A percentile compares a stretch with the other conserved stretches of the same genome.
These are phyloP conservation scores for Cheirogaleus major DNA, from an alignment of 2,797 vertebrate species.

Conservation along the genomic window DNA sequence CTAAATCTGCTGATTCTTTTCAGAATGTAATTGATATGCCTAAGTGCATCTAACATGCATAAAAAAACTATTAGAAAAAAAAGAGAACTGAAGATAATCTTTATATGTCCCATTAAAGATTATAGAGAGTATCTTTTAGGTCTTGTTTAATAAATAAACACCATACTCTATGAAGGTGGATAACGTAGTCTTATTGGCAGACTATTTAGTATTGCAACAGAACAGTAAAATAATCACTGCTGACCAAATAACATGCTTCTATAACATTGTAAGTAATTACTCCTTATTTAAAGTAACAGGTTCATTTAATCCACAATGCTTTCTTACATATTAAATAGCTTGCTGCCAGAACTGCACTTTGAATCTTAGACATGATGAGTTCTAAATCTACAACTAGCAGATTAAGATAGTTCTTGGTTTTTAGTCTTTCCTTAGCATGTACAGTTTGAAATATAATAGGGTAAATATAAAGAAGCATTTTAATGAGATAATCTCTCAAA, in stretches of 20 bases:
- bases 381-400: background rate
- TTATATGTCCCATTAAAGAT: background rate
- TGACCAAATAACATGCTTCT: background rate
- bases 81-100: background rate
- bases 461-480: background rate
- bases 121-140: background rate
- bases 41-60: background rate
- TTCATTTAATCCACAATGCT: background rate
- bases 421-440: background rate
- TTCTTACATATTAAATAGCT: background rate
- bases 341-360: background rate
- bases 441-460: background rate
- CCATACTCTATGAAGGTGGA: background rate
- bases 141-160: background rate
- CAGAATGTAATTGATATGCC: background rate
- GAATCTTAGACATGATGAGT: background rate
- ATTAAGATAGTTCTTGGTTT: background rate
- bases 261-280: background rate
- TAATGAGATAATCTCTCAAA: conserved; percentile 4
- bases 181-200: background rate
- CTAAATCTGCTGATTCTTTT: background rate
- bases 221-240: background rate
- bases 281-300: background rate
- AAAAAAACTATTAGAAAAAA: background rate
- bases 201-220: background rate